Evolutionary conservation across 37 sponge, comb jelly and placozoan genomes (phyloP), one percentile per base, ranked within the genome.

Genomic region (Chondrilla cf. caribensis): DNA sequence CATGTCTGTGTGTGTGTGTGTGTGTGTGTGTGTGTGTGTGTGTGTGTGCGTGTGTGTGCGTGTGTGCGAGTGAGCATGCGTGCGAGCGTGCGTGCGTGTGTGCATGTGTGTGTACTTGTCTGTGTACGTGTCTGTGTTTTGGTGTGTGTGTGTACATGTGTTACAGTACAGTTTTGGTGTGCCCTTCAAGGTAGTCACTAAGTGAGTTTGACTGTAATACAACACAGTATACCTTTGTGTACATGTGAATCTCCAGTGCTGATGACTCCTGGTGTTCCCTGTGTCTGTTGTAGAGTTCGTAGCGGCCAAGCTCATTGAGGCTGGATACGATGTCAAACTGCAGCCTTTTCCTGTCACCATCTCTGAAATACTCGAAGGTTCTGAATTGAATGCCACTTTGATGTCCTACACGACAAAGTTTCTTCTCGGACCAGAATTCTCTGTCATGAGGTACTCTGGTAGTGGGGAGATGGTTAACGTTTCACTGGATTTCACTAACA

Each of bases 391-490:
- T 6, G 42, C 41, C 42, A 73, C 76, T n/a, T 2, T 40, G 2
- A 14, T 42, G 15, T 32, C 38, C 19, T 73, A 9, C 40, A 19
- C 76, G 21, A 42, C 44, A 38, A 37, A 40, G 21, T 73, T 73
- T 73, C 41, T 66, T 26, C 73, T 83, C 85, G 70, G 40, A 2
- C 25, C 83, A 0, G 83, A 91, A 65, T 91, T 82, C 76, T 26
- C 78, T 78, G 85, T 91, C 31, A 85, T 91, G 88, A 44, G 83
- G 2, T 91, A 91, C 37, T 91, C 92, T 14, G 85, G 82, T 38
- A 71, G 62, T 28, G 79, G 83, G 37, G 60, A 79, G 25, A 42
- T 39, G 18, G 51, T 22, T 21, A 66, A 65, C 43, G 35, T 75
- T 28, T 26, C 25, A 67, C 66, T 90, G 22, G 21, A 79, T 6